Base-by-base conservation (phyloP, 2,888 invertebrate genomes). In the Bedellia somnulentella region DNA sequence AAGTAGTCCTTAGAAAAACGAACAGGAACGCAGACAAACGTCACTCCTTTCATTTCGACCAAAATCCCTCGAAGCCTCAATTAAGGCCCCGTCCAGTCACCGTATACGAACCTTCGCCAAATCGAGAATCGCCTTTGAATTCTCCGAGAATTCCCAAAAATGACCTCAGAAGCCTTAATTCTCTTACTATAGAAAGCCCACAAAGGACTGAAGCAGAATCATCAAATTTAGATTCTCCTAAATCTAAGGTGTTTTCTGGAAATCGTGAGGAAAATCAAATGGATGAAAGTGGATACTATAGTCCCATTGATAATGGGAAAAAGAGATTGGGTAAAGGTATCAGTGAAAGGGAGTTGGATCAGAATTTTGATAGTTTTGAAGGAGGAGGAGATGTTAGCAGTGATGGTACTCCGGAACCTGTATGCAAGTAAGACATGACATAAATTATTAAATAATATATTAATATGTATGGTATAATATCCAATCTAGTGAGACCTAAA, bases 21-120 rank as follows among this genome's bases (percentile, higher is more conserved):
- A 66, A 59, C 35, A 58, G 73, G 9, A 68, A 70, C 43, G 27
- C 52, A 1, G 75, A 71, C 31, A 71, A 75, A 45, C 62, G 75
- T 0, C 75, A 75, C 41, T 75, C 75, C n/a, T 75, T 75, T 75
- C 75, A 75, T 21, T 75, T 71, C 41, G 75, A 75, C 43, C 73
- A 75, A 34, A 70, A 73, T 24, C 38, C 57, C 1, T 45, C 58
- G 5, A 71, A 68, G 31, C 70, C 75, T 0, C 57, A 59, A 31
- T 49, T 75, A 0, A 71, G 62, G 44, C 73, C 75, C 40, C 49
- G 75, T 1, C 75, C 75, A 0, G 49, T 61, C 2, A 73, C 75
- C 1, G 75, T 75, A 2, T 75, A 73, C 35, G 75, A 75, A 36
- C 75, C 75, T 0, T 33, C 73, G 11, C 75, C 73, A 30, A 35